Evolutionary conservation across 1,140 invertebrate species (phyloP), one percentile per base, ranked within the genome.

Genomic region (Bombyx mori): DNA sequence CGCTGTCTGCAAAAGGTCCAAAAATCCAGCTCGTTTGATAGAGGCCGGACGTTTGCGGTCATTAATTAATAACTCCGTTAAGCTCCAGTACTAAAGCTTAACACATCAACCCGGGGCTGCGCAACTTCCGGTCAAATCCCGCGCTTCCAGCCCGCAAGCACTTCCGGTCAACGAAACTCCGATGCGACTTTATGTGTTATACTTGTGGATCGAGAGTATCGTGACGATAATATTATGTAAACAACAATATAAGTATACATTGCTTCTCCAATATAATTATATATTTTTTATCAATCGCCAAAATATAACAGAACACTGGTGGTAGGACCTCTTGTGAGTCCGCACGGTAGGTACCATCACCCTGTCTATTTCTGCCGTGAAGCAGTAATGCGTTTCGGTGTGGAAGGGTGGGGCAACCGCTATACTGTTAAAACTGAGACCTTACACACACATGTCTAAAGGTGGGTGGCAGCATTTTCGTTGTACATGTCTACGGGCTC

Each of bases 41-140:
- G 60, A 51, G 59, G 63, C 59, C 72, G 77, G 72, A 80, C 69
- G 69, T 58, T 68, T 56, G 66, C 58, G 69, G 68, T 68, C 66
- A 72, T 81, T 84, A 82, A 84, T 84, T 84, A 82, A 82, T 82
- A 77, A 82, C 71, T 74, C 72, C 75, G 76, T 77, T 79, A 76
- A 79, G 71, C 71, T 71, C 60, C 65, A 54, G 59, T 73, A 71
- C 70, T 73, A 66, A 69, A 73, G 78, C 70, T 82, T 74, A 76
- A 77, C 77, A 84, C 78, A 83, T 77, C 75, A 69, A 65, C 64
- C 68, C 60, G 60, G 69, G 73, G 53, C 70, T 62, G 65, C 60
- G 67, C 63, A 76, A 80, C 69, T 78, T 85, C 82, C 82, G 82
- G 82, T 82, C 79, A 75, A 78, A 78, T 81, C 76, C 79, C 72